A percentile compares a stretch with the other conserved stretches of the same genome.
Evolutionary conservation across 2,888 invertebrate species (phyloP).

Genomic region (Marasmarcha lunaedactyla): DNA sequence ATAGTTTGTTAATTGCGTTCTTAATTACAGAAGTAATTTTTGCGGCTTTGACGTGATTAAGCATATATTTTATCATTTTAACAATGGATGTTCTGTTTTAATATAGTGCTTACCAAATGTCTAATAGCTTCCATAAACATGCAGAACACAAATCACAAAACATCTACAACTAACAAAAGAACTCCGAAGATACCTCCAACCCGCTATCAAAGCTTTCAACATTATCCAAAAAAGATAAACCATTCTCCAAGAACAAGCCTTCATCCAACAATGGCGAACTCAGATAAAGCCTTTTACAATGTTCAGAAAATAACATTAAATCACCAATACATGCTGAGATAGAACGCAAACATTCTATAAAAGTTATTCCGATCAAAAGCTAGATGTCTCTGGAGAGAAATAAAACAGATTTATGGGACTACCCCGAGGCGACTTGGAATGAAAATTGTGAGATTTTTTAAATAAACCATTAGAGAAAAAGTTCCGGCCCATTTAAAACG

Average conservation of each 20-base stretch:
- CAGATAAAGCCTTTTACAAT: conserved; percentile 2
- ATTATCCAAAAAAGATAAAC: too few relatives aligned
- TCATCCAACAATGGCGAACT: background rate
- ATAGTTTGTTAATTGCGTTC: too few relatives aligned
- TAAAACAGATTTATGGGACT: conserved; percentile 57
- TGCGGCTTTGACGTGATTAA: too few relatives aligned
- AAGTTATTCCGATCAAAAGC: conserved; percentile 61
- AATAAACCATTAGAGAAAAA: conserved; percentile 68
- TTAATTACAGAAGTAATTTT: too few relatives aligned
- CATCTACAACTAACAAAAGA: too few relatives aligned
- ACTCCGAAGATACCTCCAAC: too few relatives aligned
- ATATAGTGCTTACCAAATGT: too few relatives aligned
- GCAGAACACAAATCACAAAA: too few relatives aligned
- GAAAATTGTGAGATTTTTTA: conserved; percentile 64
- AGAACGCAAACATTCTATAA: conserved; percentile 62
- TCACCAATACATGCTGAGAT: conserved; percentile 42
- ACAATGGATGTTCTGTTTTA: too few relatives aligned
- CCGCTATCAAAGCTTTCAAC: too few relatives aligned
- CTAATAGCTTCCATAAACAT: too few relatives aligned
- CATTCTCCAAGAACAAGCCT: background rate
- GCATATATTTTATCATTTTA: too few relatives aligned
- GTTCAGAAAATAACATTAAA: conserved; percentile 35
- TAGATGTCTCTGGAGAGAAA: conserved; percentile 51
- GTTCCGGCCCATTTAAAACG: conserved; percentile 64
- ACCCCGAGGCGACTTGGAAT: conserved; percentile 25